phyloP scores from a whole-genome alignment of 1,140 invertebrate genomes.

The Drosophila seguyi region DNA sequence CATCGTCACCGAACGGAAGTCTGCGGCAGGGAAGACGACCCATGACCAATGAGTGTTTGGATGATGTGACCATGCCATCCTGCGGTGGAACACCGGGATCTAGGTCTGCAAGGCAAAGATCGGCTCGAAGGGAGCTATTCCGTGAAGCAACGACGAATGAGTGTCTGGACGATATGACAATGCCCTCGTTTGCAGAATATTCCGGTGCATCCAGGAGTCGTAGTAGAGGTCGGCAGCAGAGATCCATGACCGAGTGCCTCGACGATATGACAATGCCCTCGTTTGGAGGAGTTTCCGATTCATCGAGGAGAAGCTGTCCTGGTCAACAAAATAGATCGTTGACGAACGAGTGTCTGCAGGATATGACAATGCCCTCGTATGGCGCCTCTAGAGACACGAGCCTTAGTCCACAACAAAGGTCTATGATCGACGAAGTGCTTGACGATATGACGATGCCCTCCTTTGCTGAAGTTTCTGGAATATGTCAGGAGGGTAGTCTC shows the following conservation, averaged over 20 bases:
- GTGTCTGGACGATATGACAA: constrained; percentile 13
- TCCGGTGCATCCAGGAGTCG: not conserved
- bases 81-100: not conserved
- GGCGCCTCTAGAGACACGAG: not conserved
- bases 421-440: constrained; percentile 10
- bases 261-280: constrained; percentile 23
- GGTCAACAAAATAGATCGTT: not conserved
- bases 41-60: constrained; percentile 7
- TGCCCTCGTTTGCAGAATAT: constrained; percentile 1
- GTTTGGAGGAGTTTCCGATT: not conserved
- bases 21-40: not conserved
- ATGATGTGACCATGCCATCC: constrained; percentile 16
- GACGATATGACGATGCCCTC: constrained; percentile 3
- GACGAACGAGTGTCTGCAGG: constrained; percentile 31
- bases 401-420: not conserved
- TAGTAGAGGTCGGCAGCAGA: not conserved
- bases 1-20: constrained; percentile 1
- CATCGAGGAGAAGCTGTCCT: not conserved
- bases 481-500: not conserved
- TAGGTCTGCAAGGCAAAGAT: not conserved
- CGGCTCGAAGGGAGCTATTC: not conserved
- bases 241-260: constrained; percentile 14
- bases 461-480: not conserved
- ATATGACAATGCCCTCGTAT: constrained; percentile 32
- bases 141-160: constrained; percentile 5